Evolutionary conservation across 1,140 invertebrate species (phyloP).

Genomic region (Listronotus bonariensis): DNA sequence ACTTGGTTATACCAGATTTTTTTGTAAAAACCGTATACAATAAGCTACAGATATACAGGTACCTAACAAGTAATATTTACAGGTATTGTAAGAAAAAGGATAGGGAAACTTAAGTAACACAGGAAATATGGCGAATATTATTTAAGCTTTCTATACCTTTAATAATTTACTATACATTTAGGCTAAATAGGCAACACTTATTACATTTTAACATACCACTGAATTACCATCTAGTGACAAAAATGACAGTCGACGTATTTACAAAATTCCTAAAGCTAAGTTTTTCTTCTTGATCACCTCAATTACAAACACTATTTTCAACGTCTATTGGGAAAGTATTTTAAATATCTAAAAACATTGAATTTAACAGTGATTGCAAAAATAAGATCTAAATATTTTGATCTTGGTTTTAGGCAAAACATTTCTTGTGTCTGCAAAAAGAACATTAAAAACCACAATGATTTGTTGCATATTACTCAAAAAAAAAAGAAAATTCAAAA

Average conservation of each 20-base stretch:
- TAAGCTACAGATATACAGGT: conserved; percentile 54
- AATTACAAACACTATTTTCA: not conserved
- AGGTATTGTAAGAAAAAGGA: conserved; percentile 14
- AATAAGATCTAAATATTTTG: too few species aligned
- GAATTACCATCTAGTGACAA: conserved; percentile 52
- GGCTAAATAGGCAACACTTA: conserved; percentile 55
- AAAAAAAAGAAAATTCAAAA: too few species aligned
- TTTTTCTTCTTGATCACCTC: conserved; percentile 1
- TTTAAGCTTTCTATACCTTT: conserved; percentile 44
- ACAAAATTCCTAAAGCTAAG: conserved; percentile 37
- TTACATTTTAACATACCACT: conserved; percentile 53
- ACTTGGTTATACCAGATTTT: not conserved
- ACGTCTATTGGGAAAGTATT: not conserved
- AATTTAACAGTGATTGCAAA: too few species aligned
- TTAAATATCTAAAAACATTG: too few species aligned
- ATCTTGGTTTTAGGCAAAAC: too few species aligned
- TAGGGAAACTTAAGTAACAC: conserved; percentile 36
- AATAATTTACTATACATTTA: conserved; percentile 58
- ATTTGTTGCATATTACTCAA: too few species aligned
- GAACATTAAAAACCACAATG: too few species aligned
- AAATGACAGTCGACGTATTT: conserved; percentile 53
- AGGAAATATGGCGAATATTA: conserved; percentile 47
- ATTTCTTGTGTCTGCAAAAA: too few species aligned
- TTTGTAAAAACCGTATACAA: conserved; percentile 46
- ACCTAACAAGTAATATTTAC: conserved; percentile 48